Conservation (phyloP, 2,888 invertebrate genomes). For the Drosophila testacea region DNA sequence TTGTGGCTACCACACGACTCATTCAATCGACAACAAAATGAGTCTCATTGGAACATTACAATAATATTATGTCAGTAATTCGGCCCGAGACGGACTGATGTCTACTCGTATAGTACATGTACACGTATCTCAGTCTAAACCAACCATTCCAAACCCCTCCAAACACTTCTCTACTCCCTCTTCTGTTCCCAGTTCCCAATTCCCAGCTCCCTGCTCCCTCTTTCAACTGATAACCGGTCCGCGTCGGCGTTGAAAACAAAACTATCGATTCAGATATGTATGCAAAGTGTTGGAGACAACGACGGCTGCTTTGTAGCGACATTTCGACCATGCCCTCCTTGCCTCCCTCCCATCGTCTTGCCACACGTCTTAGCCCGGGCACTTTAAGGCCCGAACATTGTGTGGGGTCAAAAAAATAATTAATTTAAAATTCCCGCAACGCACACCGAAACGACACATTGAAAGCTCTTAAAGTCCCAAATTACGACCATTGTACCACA, state of each 20-base stretch:
- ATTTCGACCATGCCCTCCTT: conserved; percentile 35
- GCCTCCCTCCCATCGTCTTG: neutral
- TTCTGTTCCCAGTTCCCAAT: neutral
- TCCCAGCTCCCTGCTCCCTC: neutral
- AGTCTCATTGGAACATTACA: conserved; percentile 68
- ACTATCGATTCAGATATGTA: conserved; percentile 62
- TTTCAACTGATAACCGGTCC: conserved; percentile 38
- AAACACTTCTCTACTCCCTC: neutral
- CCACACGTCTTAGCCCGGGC: neutral
- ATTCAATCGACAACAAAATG: conserved; percentile 40
- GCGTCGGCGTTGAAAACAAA: conserved; percentile 30
- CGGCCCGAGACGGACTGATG: conserved; percentile 55
- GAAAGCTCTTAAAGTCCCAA: conserved; percentile 80
- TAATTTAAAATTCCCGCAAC: conserved; percentile 77
- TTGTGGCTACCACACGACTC: conserved; percentile 23
- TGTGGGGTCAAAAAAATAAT: conserved; percentile 81
- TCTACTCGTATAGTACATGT: conserved; percentile 44
- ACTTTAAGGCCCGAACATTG: conserved; percentile 55
- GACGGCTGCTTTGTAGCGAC: conserved; percentile 54
- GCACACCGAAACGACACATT: conserved; percentile 78
- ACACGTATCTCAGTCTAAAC: conserved; percentile 30
- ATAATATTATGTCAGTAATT: conserved; percentile 79
- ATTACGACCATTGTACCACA: conserved; percentile 79
- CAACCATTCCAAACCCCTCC: neutral
- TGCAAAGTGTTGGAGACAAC: conserved; percentile 51